These are phyloP conservation scores for Crenuchus spilurus DNA, from an alignment of 2,797 vertebrate species.

Conservation along the genomic window DNA sequence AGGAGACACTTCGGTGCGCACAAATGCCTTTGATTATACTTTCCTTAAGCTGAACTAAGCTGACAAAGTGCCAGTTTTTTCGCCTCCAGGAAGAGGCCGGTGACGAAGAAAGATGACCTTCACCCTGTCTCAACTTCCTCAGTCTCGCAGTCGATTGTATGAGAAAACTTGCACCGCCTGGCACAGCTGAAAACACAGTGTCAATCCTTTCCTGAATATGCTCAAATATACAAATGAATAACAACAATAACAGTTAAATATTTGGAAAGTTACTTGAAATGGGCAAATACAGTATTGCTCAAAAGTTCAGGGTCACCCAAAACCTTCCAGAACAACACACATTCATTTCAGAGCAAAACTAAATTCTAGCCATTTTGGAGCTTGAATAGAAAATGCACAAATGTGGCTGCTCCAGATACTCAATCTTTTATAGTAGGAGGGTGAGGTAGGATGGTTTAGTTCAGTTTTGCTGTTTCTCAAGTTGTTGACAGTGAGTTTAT, in stretches of 20 bases:
- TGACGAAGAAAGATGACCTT: constrained; percentile 46
- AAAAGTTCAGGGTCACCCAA: too few species aligned
- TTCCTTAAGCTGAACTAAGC: constrained; percentile 49
- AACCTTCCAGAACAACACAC: too few species aligned
- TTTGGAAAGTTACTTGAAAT: neutral
- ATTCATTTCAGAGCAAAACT: too few species aligned
- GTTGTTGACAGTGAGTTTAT: too few species aligned
- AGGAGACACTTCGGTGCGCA: constrained; percentile 42
- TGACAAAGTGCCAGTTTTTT: constrained; percentile 37
- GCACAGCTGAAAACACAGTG: neutral
- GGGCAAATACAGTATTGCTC: too few species aligned
- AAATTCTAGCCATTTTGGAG: too few species aligned
- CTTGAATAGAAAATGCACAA: too few species aligned
- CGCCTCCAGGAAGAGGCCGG: constrained; percentile 47
- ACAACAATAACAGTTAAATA: neutral
- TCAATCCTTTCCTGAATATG: constrained; percentile 1
- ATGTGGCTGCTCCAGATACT: too few species aligned
- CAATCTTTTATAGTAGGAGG: too few species aligned
- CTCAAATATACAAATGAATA: constrained; percentile 7
- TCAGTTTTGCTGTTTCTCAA: too few species aligned
- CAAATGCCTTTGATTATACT: constrained; percentile 58
- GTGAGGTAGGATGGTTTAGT: too few species aligned
- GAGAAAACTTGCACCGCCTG: neutral
- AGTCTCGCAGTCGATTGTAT: neutral
- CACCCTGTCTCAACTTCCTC: constrained; percentile 47